These are phyloP conservation scores for Andrena cerasifolii DNA, from an alignment of 1,140 invertebrate genomes.

Conservation along the genomic window DNA sequence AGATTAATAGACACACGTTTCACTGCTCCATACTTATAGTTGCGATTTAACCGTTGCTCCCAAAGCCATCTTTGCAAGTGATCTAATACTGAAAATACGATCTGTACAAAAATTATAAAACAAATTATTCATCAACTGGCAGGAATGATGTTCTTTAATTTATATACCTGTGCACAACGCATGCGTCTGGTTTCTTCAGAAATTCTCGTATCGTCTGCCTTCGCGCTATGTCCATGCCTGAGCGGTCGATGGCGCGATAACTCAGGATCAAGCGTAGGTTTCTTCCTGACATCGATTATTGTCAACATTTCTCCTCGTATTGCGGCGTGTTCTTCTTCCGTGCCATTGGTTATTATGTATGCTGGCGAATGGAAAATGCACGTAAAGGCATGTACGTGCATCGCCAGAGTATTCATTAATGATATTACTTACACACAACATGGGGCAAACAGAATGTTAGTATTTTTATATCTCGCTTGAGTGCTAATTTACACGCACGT, in stretches of 20 bases:
- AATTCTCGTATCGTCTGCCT: constrained; percentile 66
- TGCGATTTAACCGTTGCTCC: constrained; percentile 83
- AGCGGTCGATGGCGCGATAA: constrained; percentile 72
- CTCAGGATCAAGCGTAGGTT: constrained; percentile 71
- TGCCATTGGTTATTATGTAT: constrained; percentile 71
- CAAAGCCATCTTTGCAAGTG: constrained; percentile 88
- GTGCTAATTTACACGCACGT: constrained; percentile 86
- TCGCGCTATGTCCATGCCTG: constrained; percentile 59
- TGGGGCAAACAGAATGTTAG: constrained; percentile 89
- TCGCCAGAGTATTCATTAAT: too few species aligned
- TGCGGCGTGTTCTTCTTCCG: constrained; percentile 59
- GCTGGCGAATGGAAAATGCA: constrained; percentile 58
- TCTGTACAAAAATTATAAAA: constrained; percentile 67
- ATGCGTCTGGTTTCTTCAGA: constrained; percentile 79
- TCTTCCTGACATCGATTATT: constrained; percentile 72
- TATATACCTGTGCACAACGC: constrained; percentile 75
- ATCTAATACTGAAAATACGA: constrained; percentile 88
- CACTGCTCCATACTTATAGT: constrained; percentile 74
- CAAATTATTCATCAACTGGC: constrained; percentile 15
- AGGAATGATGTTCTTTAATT: background rate
- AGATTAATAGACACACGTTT: constrained; percentile 49
- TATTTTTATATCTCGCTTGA: constrained; percentile 86
- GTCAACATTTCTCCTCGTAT: constrained; percentile 77
- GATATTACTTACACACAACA: constrained; percentile 82
- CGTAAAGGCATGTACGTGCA: too few species aligned